Base-by-base conservation (phyloP, 2,797 vertebrate genomes). In the Galaxias olidus region DNA sequence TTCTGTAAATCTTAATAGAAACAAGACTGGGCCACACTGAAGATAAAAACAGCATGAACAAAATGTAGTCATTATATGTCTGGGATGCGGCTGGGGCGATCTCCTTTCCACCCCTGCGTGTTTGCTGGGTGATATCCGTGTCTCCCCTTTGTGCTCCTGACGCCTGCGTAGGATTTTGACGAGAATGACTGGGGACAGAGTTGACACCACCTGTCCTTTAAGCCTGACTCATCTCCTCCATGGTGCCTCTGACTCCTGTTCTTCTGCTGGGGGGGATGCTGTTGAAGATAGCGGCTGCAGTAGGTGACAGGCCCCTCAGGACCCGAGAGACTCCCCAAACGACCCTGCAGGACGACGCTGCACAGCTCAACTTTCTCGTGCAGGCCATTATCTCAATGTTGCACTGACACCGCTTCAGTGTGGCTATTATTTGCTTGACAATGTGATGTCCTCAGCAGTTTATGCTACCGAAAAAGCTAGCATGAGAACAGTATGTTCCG, bases 341-440 rank as follows among this genome's bases (percentile, higher is more conserved):
- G 1, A 54, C 65, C 46, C 18, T 18, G 11, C 57, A 46, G 41
- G 4, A 17, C 41, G 57, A 48, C 50, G n/a, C 50, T 19, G 46
- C 56, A 4, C 1, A 4, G 4, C 13, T 50, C 74, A 71, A 50
- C 68, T 30, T 56, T 58, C 52, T 63, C 63, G 30, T 68, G 49
- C 72, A 68, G 66, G 61, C 68, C 57, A 53, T 68, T 74, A 73
- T 69, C 70, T 66, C 65, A 51, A 55, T 51, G 15, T 68, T 67
- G 49, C 54, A 68, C 61, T 73, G 75, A 75, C 72, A 42, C 55
- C 42, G n/a, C 57, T 67, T 65, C 65, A 59, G 66, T 19, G 20
- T 14, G 58, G 49, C 9, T 41, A 52, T 55, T 43, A 9, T 42
- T 4, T 12, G n/a, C 59, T 59, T 66, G 68, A 73, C 71, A 67